These are phyloP conservation scores for Cynaeus angustus DNA, from an alignment of 2,888 invertebrate species.

Conservation along the genomic window DNA sequence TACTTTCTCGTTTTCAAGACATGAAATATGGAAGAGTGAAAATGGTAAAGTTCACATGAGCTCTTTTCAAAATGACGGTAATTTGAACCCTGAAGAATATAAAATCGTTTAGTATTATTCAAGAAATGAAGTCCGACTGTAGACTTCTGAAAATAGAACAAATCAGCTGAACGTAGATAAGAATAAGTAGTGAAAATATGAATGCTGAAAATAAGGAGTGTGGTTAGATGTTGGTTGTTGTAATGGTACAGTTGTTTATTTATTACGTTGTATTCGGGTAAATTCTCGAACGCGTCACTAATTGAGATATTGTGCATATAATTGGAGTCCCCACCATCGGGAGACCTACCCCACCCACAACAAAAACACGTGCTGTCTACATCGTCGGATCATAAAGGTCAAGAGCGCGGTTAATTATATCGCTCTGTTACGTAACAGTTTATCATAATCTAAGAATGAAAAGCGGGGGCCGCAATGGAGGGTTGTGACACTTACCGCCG, in stretches of 20 bases:
- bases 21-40: no score
- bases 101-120: no score
- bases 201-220: no score
- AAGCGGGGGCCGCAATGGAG: constrained; percentile 11
- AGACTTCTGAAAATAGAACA: no score
- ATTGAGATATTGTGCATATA: constrained; percentile 53
- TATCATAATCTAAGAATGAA: constrained; percentile 48
- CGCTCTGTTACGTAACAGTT: constrained; percentile 58
- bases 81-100: no score
- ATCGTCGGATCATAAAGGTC: constrained; percentile 63
- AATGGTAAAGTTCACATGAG: no score
- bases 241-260: constrained; percentile 43
- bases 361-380: constrained; percentile 66
- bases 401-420: constrained; percentile 64
- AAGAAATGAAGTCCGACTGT: no score
- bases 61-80: no score
- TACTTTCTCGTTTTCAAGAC: no score
- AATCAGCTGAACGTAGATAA: no score
- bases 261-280: constrained; percentile 49
- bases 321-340: constrained; percentile 51
- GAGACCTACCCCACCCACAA: constrained; percentile 58
- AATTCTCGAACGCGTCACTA: constrained; percentile 50
- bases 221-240: constrained; percentile 16
- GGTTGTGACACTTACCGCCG: constrained; percentile 76
- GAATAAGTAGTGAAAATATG: constrained; percentile 10